A percentile compares a stretch with the other conserved stretches of the same genome.
phyloP scores from a whole-genome alignment of 1,140 invertebrate species.

The Amphibalanus amphitrite region DNA sequence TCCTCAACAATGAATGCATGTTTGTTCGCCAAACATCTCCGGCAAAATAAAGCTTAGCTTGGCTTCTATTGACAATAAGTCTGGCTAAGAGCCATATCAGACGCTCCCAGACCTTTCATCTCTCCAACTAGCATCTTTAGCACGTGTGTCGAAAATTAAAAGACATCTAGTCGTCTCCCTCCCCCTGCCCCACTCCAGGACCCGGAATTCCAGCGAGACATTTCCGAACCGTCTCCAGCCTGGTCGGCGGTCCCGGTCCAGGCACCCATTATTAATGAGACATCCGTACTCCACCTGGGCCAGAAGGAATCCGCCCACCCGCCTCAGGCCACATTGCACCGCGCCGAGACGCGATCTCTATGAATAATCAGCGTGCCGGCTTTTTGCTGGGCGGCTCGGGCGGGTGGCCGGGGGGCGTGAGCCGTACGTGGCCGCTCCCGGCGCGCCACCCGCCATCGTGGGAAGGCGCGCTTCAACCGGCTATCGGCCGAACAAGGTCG shows the following conservation, averaged over 20 bases:
- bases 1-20: no score
- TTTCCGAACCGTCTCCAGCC: not conserved
- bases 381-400: not conserved
- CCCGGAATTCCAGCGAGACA: not conserved
- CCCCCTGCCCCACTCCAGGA: no score
- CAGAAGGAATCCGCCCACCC: not conserved
- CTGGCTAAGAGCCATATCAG: no score
- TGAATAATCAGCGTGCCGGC: not conserved
- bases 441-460: not conserved
- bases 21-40: no score
- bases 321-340: not conserved
- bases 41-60: no score
- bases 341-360: not conserved
- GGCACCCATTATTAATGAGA: not conserved
- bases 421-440: not conserved
- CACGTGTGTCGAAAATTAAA: no score
- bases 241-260: not conserved
- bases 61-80: no score
- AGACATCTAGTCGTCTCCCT: no score
- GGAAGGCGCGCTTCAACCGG: not conserved
- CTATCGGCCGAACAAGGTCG: not conserved
- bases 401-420: no score
- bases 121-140: no score
- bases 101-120: no score
- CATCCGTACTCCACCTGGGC: not conserved